phyloP scores from a whole-genome alignment of 2,888 invertebrate species.

The Acanthacorydalis orientalis region DNA sequence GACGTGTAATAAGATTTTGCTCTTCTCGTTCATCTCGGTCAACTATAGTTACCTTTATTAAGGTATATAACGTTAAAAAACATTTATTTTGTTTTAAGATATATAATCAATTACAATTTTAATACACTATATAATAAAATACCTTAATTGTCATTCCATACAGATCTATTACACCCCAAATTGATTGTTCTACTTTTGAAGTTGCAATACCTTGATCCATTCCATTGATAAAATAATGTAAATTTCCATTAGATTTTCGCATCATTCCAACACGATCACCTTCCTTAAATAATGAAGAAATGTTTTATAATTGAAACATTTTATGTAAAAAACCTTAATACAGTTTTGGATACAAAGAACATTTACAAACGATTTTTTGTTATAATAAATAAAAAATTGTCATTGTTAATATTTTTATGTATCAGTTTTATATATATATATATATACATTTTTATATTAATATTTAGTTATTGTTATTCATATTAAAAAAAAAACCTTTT shows the following conservation, averaged over 20 bases:
- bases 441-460: too few relatives aligned
- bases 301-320: not conserved
- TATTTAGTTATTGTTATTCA: too few relatives aligned
- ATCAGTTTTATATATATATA: too few relatives aligned
- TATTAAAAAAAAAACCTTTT: too few relatives aligned
- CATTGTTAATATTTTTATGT: too few relatives aligned
- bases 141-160: constrained; percentile 88
- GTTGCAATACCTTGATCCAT: constrained; percentile 85
- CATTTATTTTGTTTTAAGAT: not conserved
- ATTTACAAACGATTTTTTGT: too few relatives aligned
- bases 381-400: too few relatives aligned
- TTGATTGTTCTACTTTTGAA: constrained; percentile 56
- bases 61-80: not conserved
- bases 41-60: constrained; percentile 55
- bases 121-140: not conserved
- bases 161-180: constrained; percentile 90
- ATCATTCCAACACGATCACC: constrained; percentile 89
- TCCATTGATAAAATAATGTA: constrained; percentile 89
- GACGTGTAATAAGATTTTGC: constrained; percentile 53
- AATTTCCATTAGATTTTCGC: constrained; percentile 63
- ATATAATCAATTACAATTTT: not conserved
- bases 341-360: too few relatives aligned
- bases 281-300: constrained; percentile 33
- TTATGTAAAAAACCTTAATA: not conserved
- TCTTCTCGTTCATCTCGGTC: constrained; percentile 66